Evolutionary conservation across 2,888 invertebrate species (phyloP).

Genomic region (Yponomeuta cagnagella): DNA sequence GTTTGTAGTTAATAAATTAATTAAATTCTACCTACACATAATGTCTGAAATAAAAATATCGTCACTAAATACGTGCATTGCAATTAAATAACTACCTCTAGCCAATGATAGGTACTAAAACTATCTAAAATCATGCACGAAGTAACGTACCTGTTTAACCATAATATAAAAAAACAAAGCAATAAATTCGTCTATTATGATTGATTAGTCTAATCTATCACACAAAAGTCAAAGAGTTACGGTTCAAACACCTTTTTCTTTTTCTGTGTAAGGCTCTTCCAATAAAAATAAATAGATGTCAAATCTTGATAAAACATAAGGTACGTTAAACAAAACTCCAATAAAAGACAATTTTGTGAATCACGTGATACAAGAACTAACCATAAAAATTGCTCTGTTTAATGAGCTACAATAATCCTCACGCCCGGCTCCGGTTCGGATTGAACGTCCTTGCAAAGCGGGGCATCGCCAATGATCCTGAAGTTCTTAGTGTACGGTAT

Average conservation of each 20-base stretch:
- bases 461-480: conserved; percentile 72
- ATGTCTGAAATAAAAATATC: background rate
- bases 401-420: conserved; percentile 65
- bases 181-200: conserved; percentile 6
- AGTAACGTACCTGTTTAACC: too few species aligned
- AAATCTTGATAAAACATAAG: background rate
- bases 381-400: conserved; percentile 22
- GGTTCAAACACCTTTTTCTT: background rate
- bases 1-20: too few species aligned
- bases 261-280: background rate
- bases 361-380: background rate
- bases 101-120: too few species aligned
- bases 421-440: conserved; percentile 62
- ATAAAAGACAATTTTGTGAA: background rate
- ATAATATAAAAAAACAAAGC: background rate
- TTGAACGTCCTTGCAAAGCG: conserved; percentile 60
- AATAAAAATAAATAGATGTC: background rate
- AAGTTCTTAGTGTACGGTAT: conserved; percentile 81
- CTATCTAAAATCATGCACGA: too few species aligned
- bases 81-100: too few species aligned
- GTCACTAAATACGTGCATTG: background rate
- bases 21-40: too few species aligned
- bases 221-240: background rate
- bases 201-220: conserved; percentile 12
- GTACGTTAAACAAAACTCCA: background rate